Percentiles rank a stretch among this genome's conserved stretches.
Evolutionary conservation across 1,140 invertebrate species (phyloP).

Genomic region (Trichomalopsis sarcophagae): DNA sequence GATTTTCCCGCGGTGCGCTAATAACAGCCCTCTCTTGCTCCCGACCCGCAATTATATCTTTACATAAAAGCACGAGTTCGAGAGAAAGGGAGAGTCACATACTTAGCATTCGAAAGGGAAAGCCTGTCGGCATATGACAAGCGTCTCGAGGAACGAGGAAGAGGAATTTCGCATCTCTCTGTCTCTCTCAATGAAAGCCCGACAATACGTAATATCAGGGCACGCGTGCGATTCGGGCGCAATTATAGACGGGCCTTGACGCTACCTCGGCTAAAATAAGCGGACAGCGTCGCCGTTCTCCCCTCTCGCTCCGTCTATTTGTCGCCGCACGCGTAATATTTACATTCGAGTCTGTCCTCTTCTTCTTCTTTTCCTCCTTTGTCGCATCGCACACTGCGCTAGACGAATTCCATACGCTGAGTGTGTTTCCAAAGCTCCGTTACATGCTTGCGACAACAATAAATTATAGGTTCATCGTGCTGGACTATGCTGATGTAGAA

Average conservation of each 20-base stretch:
- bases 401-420: neutral
- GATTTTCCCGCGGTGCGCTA: neutral
- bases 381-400: too few relatives aligned
- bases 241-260: conserved; percentile 16
- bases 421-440: neutral
- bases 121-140: neutral
- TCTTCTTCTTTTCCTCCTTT: neutral
- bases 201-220: neutral
- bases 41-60: neutral
- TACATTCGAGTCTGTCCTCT: neutral
- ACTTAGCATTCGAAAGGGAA: neutral
- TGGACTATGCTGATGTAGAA: too few relatives aligned
- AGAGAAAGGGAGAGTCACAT: too few relatives aligned
- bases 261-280: conserved; percentile 20
- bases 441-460: too few relatives aligned
- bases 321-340: conserved; percentile 3
- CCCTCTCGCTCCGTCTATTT: neutral
- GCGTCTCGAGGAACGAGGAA: conserved; percentile 12
- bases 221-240: neutral
- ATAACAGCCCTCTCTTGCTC: neutral
- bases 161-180: conserved; percentile 3
- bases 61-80: neutral
- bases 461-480: too few relatives aligned
- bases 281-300: neutral
- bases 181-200: neutral